A percentile compares a stretch with the other conserved stretches of the same genome.
These are phyloP conservation scores for Charaxes varanes DNA, from an alignment of 1,140 invertebrate species.

Conservation along the genomic window DNA sequence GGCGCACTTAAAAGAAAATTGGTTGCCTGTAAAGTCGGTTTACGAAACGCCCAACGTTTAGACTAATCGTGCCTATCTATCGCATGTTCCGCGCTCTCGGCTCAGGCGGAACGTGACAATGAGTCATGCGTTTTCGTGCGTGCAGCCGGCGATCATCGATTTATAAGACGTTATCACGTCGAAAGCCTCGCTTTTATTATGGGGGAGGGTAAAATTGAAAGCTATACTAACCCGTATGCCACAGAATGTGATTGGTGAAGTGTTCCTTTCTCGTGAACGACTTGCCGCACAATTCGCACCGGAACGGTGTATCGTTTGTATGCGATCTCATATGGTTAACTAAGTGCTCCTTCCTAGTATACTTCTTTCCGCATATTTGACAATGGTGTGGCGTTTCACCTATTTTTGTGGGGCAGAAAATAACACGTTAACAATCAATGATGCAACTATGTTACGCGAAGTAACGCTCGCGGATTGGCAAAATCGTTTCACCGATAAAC, in stretches of 20 bases:
- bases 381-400: slow-evolving; percentile 84
- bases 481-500: no score
- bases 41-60: no score
- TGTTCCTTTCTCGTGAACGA: slow-evolving; percentile 90
- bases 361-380: slow-evolving; percentile 84
- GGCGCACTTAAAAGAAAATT: no score
- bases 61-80: no score
- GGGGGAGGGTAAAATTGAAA: no score
- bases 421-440: slow-evolving; percentile 71
- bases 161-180: no score
- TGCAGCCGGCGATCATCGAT: no score
- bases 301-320: slow-evolving; percentile 88
- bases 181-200: no score
- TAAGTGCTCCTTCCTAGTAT: slow-evolving; percentile 85
- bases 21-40: no score
- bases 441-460: slow-evolving; percentile 57
- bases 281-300: slow-evolving; percentile 90
- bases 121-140: no score
- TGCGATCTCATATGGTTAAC: slow-evolving; percentile 86
- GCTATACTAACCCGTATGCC: slow-evolving; percentile 80
- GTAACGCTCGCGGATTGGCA: neutral
- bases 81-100: no score
- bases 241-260: slow-evolving; percentile 90
- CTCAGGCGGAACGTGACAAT: no score
- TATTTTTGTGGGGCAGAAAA: slow-evolving; percentile 63